These are phyloP conservation scores for Macrochelys suwanniensis DNA, from an alignment of 2,797 vertebrate genomes.

Conservation along the genomic window DNA sequence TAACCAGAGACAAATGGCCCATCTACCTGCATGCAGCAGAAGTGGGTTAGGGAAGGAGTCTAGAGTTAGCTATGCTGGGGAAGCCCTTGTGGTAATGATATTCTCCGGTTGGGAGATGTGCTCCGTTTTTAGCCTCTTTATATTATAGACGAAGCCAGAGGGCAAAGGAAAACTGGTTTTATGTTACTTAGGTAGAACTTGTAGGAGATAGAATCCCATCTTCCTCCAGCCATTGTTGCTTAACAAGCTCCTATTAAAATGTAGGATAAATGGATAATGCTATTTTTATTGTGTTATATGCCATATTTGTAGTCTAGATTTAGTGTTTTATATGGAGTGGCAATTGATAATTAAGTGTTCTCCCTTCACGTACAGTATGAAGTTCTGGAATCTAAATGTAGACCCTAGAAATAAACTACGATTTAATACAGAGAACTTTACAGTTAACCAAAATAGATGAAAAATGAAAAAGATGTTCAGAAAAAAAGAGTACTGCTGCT, in stretches of 20 bases:
- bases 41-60: neutral
- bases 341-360: neutral
- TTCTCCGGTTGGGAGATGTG: neutral
- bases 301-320: neutral
- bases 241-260: neutral
- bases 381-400: neutral
- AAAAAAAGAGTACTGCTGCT: neutral
- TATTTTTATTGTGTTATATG: neutral
- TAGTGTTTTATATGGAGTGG: neutral
- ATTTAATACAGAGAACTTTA: neutral
- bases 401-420: neutral
- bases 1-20: neutral
- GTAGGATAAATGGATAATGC: neutral
- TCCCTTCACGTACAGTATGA: neutral
- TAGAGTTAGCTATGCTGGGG: neutral
- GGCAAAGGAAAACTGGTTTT: neutral
- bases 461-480: neutral
- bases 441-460: neutral
- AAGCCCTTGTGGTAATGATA: neutral
- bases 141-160: neutral
- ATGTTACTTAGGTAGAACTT: neutral
- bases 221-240: neutral
- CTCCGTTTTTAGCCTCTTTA: neutral
- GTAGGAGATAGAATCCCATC: neutral
- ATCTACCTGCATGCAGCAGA: neutral